phyloP scores from a whole-genome alignment of 2,797 vertebrate genomes.

The Eulemur coronatus region DNA sequence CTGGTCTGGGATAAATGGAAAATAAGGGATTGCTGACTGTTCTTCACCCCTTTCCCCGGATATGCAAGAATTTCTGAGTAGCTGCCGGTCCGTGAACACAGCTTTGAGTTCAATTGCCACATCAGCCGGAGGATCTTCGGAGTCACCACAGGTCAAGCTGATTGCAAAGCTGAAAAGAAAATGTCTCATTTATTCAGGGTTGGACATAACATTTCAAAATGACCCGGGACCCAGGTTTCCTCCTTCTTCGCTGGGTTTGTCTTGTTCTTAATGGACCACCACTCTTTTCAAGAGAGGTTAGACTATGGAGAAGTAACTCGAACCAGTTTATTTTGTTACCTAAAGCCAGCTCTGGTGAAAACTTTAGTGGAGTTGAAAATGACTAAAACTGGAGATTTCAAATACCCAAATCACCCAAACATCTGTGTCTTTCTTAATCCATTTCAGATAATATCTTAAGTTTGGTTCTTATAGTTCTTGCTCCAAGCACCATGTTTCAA shows the following conservation, averaged over 20 bases:
- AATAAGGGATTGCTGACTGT: conserved; percentile 93
- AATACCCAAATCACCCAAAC: not conserved
- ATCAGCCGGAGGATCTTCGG: conserved; percentile 88
- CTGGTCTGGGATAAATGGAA: conserved; percentile 98
- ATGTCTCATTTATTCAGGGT: conserved; percentile 11
- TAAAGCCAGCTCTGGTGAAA: not conserved
- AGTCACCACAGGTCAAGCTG: conserved; percentile 95
- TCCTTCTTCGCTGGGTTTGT: not conserved
- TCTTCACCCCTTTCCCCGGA: conserved; percentile 94
- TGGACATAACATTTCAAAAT: not conserved
- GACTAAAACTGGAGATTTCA: not conserved
- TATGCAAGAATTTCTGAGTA: conserved; percentile 92
- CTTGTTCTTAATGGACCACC: not conserved
- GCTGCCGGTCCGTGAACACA: conserved; percentile 93
- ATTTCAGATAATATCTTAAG: conserved; percentile 19
- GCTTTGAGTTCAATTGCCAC: conserved; percentile 96
- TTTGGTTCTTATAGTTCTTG: conserved; percentile 24
- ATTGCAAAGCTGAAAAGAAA: conserved; percentile 91
- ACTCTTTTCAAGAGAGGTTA: not conserved
- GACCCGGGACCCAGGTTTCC: not conserved
- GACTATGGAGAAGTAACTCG: not conserved
- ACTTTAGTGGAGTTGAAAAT: not conserved
- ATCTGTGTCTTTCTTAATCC: conserved; percentile 35
- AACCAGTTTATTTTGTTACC: not conserved
- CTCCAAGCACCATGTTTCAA: conserved; percentile 38